These are phyloP conservation scores for Sterrhoptilus dennistouni DNA, from an alignment of 2,113 vertebrate species.

Conservation along the genomic window DNA sequence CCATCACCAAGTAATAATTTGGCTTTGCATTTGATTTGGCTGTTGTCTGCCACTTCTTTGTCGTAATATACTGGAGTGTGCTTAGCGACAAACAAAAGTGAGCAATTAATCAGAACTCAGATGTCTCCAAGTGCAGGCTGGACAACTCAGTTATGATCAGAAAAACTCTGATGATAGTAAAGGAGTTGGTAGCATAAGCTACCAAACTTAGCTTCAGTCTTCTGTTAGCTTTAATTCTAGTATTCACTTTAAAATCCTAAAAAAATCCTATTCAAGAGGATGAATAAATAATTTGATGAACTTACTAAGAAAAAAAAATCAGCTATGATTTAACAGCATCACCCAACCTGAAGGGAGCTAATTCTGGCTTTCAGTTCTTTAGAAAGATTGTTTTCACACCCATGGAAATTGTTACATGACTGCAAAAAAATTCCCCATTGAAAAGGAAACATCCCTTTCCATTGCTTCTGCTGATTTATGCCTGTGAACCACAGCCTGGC, in stretches of 20 bases:
- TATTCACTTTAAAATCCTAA: not conserved
- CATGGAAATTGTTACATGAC: not conserved
- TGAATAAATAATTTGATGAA: not conserved
- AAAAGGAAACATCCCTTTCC: not conserved
- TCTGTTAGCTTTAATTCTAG: not conserved
- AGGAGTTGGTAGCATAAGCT: not conserved
- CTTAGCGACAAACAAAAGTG: not conserved
- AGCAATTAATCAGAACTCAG: not conserved
- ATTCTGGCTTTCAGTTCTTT: not conserved
- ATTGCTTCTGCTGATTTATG: not conserved
- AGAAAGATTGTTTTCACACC: not conserved
- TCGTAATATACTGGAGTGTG: fast-evolving
- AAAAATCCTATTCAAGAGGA: not conserved
- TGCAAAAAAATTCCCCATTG: not conserved
- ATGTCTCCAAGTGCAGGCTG: not conserved
- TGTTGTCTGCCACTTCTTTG: not conserved
- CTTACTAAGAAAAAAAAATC: not conserved
- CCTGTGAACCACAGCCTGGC: not conserved
- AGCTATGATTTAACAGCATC: not conserved
- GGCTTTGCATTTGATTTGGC: not conserved
- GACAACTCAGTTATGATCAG: not conserved
- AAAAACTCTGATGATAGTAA: not conserved
- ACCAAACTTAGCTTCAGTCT: not conserved
- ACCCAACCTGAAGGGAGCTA: not conserved
- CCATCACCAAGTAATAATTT: fast-evolving